Evolutionary conservation across 2,888 invertebrate genomes (phyloP), one percentile per base, ranked within the genome.

Genomic region (Gari tellinella): DNA sequence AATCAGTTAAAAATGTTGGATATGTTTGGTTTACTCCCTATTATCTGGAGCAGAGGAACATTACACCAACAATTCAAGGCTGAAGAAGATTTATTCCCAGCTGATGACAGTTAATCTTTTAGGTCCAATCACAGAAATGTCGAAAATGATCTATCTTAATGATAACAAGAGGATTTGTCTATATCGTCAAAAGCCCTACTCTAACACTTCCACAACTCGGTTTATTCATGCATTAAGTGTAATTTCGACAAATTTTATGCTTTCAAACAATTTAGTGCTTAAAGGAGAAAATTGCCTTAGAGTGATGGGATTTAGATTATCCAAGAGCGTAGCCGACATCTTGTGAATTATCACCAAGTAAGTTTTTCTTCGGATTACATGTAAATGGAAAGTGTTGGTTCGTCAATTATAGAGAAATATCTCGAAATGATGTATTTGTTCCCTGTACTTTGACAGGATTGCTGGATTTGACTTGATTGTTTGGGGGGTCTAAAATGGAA

Each of bases 221-320:
- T 73, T 78, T 70, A 73, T 78, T 78, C 78, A 78, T 51, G 78
- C 78, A 74, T 78, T 78, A 73, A 70, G 70, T 67, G 73, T 72
- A 72, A 78, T 73, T 72, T 78, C 64, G 64, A 63, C 70, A 61
- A 73, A 66, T 70, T 70, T 67, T 67, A 68, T 68, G 77, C 77
- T 77, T 77, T 77, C 77, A 77, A 77, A 77, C 77, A 77, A 77
- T 77, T 72, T 72, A 72, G 57, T 77, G 72, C 72, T 72, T 66
- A 76, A 76, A 72, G 68, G 72, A 69, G 77, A 72, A 77, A 66
- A 76, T 72, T 74, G 68, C 56, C 52, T 53, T 75, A 65, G 55
- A 70, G 62, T 62, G 66, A 75, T 63, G 66, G 48, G 70, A 75
- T 75, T 70, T 70, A 65, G 55, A 63, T 67, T 62, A 67, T 70